These are phyloP conservation scores for Florisuga fusca DNA, from an alignment of 2,797 vertebrate genomes.

Conservation along the genomic window DNA sequence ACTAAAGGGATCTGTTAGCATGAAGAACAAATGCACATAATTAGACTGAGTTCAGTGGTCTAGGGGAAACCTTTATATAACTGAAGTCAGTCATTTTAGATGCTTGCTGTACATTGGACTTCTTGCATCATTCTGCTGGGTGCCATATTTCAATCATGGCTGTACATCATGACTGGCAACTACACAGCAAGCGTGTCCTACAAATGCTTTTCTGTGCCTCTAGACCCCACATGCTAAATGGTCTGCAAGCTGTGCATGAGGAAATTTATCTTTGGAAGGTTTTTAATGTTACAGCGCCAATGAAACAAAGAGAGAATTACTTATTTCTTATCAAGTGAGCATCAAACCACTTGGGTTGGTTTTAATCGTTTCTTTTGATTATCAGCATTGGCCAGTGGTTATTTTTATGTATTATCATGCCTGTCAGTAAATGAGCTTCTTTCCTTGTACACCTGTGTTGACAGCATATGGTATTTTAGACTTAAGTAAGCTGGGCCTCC, in stretches of 20 bases:
- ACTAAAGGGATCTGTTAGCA: background rate
- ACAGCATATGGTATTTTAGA: constrained; percentile 26
- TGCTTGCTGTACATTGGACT: background rate
- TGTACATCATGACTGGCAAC: background rate
- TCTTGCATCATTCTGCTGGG: background rate
- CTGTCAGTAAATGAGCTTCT: constrained; percentile 12
- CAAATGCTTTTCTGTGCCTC: background rate
- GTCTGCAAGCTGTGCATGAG: background rate
- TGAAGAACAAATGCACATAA: constrained; percentile 31
- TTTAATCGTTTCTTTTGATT: background rate
- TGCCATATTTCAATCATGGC: background rate
- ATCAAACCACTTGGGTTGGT: background rate
- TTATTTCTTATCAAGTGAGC: background rate
- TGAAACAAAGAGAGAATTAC: background rate
- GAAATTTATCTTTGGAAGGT: background rate
- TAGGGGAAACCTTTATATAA: background rate
- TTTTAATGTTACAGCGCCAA: background rate
- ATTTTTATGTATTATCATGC: background rate
- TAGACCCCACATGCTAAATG: accelerated
- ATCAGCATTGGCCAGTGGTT: background rate
- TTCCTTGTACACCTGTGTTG: constrained; percentile 10
- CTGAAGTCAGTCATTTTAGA: constrained; percentile 1
- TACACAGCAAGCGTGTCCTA: background rate
- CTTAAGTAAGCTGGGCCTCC: constrained; percentile 34
- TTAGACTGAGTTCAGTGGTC: constrained; percentile 39